Evolutionary conservation across 2,888 invertebrate species (phyloP).

Genomic region (Copidosoma aretas): DNA sequence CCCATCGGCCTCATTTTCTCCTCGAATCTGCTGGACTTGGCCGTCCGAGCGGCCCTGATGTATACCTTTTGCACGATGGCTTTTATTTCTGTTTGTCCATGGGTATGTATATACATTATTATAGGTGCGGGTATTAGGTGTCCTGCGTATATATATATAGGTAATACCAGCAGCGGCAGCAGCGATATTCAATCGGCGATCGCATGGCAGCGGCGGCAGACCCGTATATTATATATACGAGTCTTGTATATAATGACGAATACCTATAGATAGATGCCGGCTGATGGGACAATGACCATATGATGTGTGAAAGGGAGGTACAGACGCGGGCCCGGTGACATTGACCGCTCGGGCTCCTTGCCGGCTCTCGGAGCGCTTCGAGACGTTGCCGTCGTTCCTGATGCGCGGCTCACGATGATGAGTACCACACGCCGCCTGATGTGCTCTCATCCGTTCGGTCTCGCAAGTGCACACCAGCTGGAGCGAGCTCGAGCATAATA

Average conservation of each 20-base stretch:
- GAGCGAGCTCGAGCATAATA: too few species aligned
- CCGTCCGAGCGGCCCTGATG: too few species aligned
- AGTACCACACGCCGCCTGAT: conserved; percentile 4
- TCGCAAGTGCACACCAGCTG: too few species aligned
- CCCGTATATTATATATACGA: too few species aligned
- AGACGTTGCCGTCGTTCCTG: conserved; percentile 44
- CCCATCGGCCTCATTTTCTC: background rate
- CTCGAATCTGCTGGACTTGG: background rate
- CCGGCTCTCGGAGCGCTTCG: conserved; percentile 15
- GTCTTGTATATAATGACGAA: background rate
- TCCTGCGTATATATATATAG: too few species aligned
- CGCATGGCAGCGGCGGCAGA: too few species aligned
- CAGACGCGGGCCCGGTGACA: conserved; percentile 1
- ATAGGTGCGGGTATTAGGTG: too few species aligned
- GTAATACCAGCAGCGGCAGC: too few species aligned
- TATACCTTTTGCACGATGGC: too few species aligned
- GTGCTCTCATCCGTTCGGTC: background rate
- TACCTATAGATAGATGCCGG: conserved; percentile 43
- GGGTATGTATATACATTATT: too few species aligned
- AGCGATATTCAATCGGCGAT: too few species aligned
- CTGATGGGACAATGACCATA: conserved; percentile 52
- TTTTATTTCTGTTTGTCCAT: too few species aligned
- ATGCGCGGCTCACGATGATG: conserved; percentile 34
- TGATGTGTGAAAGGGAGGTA: conserved; percentile 6
- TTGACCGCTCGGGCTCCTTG: conserved; percentile 5